These are phyloP conservation scores for Coelinius sp. DNA, from an alignment of 2,888 invertebrate genomes.

Conservation along the genomic window DNA sequence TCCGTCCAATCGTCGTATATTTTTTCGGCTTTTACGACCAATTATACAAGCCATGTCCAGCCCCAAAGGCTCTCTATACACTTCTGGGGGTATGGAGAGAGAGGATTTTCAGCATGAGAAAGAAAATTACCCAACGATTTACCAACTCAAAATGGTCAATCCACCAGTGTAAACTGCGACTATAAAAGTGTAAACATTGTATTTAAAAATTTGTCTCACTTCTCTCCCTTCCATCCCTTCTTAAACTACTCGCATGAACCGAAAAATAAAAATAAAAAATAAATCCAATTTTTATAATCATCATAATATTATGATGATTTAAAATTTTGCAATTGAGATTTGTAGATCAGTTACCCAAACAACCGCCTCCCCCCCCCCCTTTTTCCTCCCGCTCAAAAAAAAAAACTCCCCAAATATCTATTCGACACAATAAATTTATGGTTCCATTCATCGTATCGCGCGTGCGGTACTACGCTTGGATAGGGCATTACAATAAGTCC, in stretches of 20 bases:
- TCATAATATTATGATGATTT: constrained; percentile 12
- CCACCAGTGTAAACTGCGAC: constrained; percentile 58
- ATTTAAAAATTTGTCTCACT: not conserved
- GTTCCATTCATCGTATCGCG: constrained; percentile 51
- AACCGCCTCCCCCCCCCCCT: not conserved
- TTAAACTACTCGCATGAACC: no score
- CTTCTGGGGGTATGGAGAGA: not conserved
- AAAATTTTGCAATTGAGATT: not conserved
- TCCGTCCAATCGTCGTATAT: constrained; percentile 63
- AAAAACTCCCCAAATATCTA: not conserved
- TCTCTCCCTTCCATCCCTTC: not conserved
- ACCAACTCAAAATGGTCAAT: constrained; percentile 52
- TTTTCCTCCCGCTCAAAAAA: not conserved
- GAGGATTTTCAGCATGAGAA: constrained; percentile 39
- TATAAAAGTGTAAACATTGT: constrained; percentile 32
- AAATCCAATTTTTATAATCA: not conserved
- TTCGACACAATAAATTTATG: constrained; percentile 61
- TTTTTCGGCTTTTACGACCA: constrained; percentile 69
- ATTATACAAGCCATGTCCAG: constrained; percentile 59
- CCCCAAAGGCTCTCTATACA: constrained; percentile 23
- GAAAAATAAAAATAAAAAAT: no score
- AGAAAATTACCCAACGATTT: constrained; percentile 67
- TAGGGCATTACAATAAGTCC: constrained; percentile 64
- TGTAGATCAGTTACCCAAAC: constrained; percentile 20
- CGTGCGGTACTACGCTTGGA: constrained; percentile 39